A percentile compares a stretch with the other conserved stretches of the same genome.
phyloP scores from a whole-genome alignment of 2,113 vertebrate species.

The Danio rerio region DNA sequence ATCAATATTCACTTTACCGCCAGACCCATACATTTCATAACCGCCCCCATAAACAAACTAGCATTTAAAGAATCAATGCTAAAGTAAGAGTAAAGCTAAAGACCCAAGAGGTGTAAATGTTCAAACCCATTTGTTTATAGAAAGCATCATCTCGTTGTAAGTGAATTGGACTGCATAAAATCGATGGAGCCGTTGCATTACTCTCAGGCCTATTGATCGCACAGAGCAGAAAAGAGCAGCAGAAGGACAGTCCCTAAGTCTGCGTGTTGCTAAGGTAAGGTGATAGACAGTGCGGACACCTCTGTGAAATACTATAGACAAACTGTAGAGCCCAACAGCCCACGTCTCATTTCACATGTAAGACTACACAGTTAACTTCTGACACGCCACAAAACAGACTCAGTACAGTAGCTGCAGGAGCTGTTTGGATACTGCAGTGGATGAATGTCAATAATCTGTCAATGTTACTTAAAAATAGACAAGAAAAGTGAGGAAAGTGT shows the following conservation, averaged over 20 bases:
- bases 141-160: constrained; percentile 34
- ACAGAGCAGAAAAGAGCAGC: constrained; percentile 17
- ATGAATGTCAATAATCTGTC: not conserved
- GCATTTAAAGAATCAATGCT: constrained; percentile 10
- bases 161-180: constrained; percentile 50
- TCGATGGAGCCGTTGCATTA: constrained; percentile 54
- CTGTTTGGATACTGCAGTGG: not conserved
- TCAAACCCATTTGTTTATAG: constrained; percentile 33
- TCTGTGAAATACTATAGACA: constrained; percentile 39
- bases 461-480: not conserved
- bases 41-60: constrained; percentile 9
- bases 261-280: constrained; percentile 29
- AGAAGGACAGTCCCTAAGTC: constrained; percentile 15
- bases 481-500: not conserved
- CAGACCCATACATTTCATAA: constrained; percentile 13
- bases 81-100: constrained; percentile 9
- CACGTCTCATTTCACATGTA: constrained; percentile 34
- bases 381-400: not conserved
- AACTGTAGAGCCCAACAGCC: constrained; percentile 7
- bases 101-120: constrained; percentile 27
- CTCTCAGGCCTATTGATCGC: constrained; percentile 41
- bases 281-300: not conserved
- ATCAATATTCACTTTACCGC: not conserved
- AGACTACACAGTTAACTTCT: constrained; percentile 27
- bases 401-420: not conserved